phyloP scores from a whole-genome alignment of 2,797 vertebrate genomes.

The Coilia nasus region DNA sequence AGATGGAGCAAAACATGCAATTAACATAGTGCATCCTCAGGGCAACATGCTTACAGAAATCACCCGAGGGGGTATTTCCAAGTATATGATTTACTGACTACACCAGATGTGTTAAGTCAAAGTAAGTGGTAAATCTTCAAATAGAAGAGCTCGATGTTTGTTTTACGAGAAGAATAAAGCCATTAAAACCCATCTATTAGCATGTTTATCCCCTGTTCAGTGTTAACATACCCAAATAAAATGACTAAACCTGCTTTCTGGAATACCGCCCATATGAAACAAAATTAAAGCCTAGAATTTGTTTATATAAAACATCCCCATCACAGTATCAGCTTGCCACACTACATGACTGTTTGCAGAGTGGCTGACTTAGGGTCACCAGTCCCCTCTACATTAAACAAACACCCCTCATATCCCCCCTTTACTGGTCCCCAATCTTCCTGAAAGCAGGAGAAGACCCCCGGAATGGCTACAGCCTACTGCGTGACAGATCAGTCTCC shows the following conservation, averaged over 20 bases:
- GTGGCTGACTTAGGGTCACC: neutral
- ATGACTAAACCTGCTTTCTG: no score
- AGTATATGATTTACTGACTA: no score
- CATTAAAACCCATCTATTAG: no score
- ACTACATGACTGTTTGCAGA: neutral
- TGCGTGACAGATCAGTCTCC: conserved; percentile 60
- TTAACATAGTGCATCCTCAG: neutral
- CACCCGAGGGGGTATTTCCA: neutral
- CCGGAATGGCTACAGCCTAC: conserved; percentile 67
- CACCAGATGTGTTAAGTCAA: no score
- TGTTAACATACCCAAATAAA: no score
- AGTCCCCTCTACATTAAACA: neutral
- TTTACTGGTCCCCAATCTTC: conserved; percentile 42
- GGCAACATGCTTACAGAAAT: neutral
- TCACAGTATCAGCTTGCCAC: neutral
- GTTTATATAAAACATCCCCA: neutral
- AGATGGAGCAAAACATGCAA: neutral
- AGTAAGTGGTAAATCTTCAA: no score
- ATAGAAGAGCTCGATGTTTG: no score
- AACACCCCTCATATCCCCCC: conserved; percentile 60
- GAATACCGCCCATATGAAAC: neutral
- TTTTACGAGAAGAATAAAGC: no score
- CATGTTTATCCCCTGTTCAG: no score
- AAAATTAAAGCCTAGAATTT: neutral
- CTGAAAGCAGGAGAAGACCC: conserved; percentile 54